phyloP scores from a whole-genome alignment of 64 coral and sea anemone species.

The Actinia equina region DNA sequence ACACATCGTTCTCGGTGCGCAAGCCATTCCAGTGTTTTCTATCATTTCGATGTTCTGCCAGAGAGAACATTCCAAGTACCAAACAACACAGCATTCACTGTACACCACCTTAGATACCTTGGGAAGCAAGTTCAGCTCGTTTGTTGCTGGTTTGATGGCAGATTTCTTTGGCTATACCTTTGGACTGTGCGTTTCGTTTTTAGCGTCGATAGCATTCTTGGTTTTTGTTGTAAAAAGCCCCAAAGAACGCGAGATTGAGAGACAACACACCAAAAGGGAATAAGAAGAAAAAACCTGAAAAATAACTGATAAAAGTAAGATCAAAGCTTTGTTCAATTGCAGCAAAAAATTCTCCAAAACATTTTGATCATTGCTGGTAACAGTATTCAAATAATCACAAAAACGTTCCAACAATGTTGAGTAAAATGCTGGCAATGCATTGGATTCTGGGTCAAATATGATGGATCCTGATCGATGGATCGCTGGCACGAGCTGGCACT shows the following conservation, averaged over 20 bases:
- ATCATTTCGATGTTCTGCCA: slow-evolving; percentile 47
- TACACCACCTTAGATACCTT: slow-evolving; percentile 55
- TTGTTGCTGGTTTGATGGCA: slow-evolving; percentile 47
- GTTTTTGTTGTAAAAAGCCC: not conserved
- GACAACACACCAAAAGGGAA: not conserved
- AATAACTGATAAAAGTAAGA: too few species aligned
- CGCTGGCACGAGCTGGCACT: too few species aligned
- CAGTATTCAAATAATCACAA: too few species aligned
- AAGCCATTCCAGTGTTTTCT: slow-evolving; percentile 67
- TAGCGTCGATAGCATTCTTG: slow-evolving; percentile 48
- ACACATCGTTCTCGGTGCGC: slow-evolving; percentile 70
- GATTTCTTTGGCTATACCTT: slow-evolving; percentile 54
- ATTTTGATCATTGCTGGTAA: too few species aligned
- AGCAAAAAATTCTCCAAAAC: too few species aligned
- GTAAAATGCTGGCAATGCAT: too few species aligned
- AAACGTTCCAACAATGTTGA: too few species aligned
- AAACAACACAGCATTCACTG: slow-evolving; percentile 62
- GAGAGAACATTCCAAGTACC: slow-evolving; percentile 40
- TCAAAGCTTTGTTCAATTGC: too few species aligned
- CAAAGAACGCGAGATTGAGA: not conserved
- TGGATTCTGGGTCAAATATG: too few species aligned
- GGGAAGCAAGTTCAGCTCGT: slow-evolving; percentile 65
- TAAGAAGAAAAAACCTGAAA: not conserved
- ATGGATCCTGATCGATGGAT: too few species aligned
- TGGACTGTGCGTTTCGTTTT: slow-evolving; percentile 51